Base-by-base conservation (phyloP, 2,113 vertebrate genomes). In the Percina caprodes region DNA sequence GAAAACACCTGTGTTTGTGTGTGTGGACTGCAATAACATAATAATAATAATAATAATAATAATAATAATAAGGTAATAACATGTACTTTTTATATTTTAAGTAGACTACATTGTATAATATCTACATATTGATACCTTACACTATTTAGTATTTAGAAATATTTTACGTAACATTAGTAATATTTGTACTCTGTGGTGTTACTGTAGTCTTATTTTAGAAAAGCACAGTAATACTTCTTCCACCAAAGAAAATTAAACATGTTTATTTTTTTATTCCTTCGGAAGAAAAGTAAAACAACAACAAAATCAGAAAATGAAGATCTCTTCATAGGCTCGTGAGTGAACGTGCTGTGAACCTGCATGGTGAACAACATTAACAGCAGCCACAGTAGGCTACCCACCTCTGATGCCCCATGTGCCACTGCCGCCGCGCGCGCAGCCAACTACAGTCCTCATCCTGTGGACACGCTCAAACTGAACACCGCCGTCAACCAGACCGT, bases 371-470 rank as follows among this genome's bases (percentile, higher is more conserved):
- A 10, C 39, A 11, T 42, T 9, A 39, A 39, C 39, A 24, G 11
- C n/a, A 18, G 21, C 8, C 15, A 23, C 61, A 45, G 7, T 11
- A 9, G 6, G 4, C 16, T 46, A 30, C 54, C 68, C 75, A 52
- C 74, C 83, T 67, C 61, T 48, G 61, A 35, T 83, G 83, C 84
- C 81, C 89, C 86, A 55, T 54, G 88, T 87, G 87, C 79, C 78
- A 56, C 66, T 54, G 74, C 77, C 35, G 77, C 59, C 69, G 80
- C 74, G 74, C 83, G 69, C 88, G 51, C 82, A 60, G 67, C 6
- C 75, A 83, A 52, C 56, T 79, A 2, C 83, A 71, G 72, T 73
- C 80, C 58, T 76, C 52, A 1, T 54, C 30, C 77, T 11, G 33
- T n/a, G 63, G 70, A 81, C 65, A 75, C 65, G 74, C 58, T 8